A percentile compares a stretch with the other conserved stretches of the same genome.
Conservation (phyloP, 2,888 invertebrate species). For the Achlya flavicornis region DNA sequence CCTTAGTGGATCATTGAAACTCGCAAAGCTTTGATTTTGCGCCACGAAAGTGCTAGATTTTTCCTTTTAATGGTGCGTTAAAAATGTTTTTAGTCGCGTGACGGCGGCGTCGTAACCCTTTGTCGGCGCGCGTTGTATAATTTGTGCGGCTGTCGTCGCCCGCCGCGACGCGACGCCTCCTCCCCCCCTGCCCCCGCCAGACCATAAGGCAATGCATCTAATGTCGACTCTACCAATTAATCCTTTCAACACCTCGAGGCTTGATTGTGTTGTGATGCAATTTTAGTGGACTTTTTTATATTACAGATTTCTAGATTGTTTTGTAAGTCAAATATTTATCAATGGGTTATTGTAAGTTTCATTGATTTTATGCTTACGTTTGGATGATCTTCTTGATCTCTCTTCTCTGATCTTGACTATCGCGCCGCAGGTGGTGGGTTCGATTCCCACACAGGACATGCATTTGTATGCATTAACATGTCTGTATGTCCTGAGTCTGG, state of each 20-base stretch:
- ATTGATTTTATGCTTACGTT: not conserved
- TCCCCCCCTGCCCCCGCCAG: not conserved
- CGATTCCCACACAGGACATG: too few relatives aligned
- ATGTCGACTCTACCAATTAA: conserved; percentile 12
- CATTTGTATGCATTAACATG: too few relatives aligned
- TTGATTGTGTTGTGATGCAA: not conserved
- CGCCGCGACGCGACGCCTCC: conserved; percentile 32
- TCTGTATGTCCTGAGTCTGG: too few relatives aligned
- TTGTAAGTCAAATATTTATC: not conserved
- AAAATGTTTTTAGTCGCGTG: conserved; percentile 60
- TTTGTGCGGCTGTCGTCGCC: conserved; percentile 33
- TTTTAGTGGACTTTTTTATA: not conserved
- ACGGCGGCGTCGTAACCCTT: conserved; percentile 34
- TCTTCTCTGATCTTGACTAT: too few relatives aligned
- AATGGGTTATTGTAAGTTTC: not conserved
- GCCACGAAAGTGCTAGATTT: conserved; percentile 50
- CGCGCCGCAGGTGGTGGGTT: too few relatives aligned
- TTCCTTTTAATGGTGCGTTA: conserved; percentile 54
- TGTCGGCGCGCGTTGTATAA: conserved; percentile 37
- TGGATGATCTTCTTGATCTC: too few relatives aligned
- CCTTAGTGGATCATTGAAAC: conserved; percentile 57
- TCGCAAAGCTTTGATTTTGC: conserved; percentile 67
- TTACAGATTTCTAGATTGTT: not conserved
- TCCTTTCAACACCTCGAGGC: conserved; percentile 10
- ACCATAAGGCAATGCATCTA: not conserved